phyloP scores from a whole-genome alignment of 1,140 invertebrate genomes.

The Ooceraea biroi region DNA sequence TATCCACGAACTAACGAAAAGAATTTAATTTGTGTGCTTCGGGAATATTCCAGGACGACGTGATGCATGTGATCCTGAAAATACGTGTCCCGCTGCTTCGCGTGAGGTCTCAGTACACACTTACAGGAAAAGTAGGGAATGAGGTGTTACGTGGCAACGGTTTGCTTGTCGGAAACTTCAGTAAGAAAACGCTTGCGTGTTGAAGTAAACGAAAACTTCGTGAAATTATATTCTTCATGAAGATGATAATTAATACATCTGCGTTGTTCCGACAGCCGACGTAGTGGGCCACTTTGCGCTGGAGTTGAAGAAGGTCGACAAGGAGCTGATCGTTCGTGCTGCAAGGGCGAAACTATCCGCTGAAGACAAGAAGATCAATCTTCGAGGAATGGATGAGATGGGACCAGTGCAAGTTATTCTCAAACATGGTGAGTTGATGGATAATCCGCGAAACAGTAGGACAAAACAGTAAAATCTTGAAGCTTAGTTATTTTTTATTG shows the following conservation, averaged over 20 bases:
- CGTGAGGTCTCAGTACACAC: conserved; percentile 80
- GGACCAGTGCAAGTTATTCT: conserved; percentile 81
- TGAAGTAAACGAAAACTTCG: neutral
- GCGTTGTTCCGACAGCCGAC: conserved; percentile 74
- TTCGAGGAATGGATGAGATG: conserved; percentile 83
- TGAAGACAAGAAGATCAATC: conserved; percentile 74
- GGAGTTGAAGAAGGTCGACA: conserved; percentile 81
- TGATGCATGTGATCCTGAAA: conserved; percentile 83
- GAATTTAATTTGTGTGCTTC: neutral
- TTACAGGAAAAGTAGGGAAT: conserved; percentile 81
- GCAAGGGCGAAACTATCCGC: conserved; percentile 81
- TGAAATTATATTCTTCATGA: neutral
- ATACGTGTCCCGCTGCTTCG: conserved; percentile 80
- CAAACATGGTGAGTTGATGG: conserved; percentile 76
- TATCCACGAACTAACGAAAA: neutral
- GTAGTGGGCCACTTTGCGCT: conserved; percentile 82
- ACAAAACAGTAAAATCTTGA: neutral
- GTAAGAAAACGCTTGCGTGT: conserved; percentile 75
- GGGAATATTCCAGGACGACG: conserved; percentile 77
- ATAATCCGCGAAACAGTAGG: too few relatives aligned
- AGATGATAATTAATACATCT: neutral
- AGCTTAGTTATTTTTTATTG: neutral
- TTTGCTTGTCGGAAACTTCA: conserved; percentile 80
- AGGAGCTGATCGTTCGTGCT: conserved; percentile 79
- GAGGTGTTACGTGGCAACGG: conserved; percentile 81